Evolutionary conservation across 2,888 invertebrate genomes (phyloP).

Genomic region (Phortica magna): DNA sequence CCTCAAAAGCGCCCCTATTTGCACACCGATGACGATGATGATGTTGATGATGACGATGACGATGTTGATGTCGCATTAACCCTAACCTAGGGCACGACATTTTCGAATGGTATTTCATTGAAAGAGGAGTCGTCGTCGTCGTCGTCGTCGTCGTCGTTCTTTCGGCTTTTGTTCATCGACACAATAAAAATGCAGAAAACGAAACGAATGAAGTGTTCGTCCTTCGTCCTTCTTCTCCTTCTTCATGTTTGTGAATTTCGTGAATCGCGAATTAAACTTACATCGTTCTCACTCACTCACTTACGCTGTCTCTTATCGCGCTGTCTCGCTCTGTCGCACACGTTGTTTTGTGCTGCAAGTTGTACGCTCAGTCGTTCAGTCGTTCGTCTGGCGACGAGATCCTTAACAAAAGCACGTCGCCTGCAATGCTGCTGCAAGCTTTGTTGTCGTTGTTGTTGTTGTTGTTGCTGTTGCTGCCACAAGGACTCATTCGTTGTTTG

Average conservation of each 20-base stretch:
- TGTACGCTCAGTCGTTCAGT: neutral
- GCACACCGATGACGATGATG: too few relatives aligned
- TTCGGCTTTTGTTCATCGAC: neutral
- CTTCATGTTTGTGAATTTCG: neutral
- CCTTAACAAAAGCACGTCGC: neutral
- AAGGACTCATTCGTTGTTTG: neutral
- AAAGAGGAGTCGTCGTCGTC: neutral
- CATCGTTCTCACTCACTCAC: neutral
- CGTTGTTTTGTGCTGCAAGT: neutral
- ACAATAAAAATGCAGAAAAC: neutral
- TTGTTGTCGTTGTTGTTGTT: slow-evolving; percentile 3
- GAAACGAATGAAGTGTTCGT: neutral
- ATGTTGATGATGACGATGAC: too few relatives aligned
- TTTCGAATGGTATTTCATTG: slow-evolving; percentile 10
- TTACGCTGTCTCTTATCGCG: neutral
- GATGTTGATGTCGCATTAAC: neutral
- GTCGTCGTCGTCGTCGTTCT: neutral
- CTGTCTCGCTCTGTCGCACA: neutral
- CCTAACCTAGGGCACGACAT: slow-evolving; percentile 25
- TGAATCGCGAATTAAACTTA: neutral
- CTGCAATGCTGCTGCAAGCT: neutral
- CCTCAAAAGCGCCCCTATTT: slow-evolving; percentile 3
- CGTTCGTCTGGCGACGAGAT: neutral
- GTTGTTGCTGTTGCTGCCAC: neutral
- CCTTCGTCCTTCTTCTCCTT: too few relatives aligned